phyloP scores from a whole-genome alignment of 1,140 invertebrate species.

The Parapsyche elsis region DNA sequence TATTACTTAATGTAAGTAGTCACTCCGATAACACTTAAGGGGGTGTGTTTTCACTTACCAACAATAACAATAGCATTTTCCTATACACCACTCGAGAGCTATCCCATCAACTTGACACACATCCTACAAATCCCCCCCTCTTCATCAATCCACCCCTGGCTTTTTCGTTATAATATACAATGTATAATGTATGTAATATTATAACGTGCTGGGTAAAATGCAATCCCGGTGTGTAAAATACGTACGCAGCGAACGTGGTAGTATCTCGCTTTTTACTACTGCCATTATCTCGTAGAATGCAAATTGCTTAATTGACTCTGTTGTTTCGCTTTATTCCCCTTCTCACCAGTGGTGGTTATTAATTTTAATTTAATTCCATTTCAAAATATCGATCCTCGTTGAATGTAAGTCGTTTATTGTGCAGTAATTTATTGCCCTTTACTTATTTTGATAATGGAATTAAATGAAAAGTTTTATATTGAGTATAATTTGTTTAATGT shows the following conservation, averaged over 20 bases:
- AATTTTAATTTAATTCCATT: neutral
- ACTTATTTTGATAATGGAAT: no score
- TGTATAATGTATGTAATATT: neutral
- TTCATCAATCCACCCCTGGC: no score
- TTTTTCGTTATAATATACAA: slow-evolving; percentile 8
- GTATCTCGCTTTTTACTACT: neutral
- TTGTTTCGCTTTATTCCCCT: neutral
- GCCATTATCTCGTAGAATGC: neutral
- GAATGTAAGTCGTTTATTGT: no score
- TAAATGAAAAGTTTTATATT: no score
- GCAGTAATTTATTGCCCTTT: no score
- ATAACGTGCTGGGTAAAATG: neutral
- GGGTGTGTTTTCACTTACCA: slow-evolving; percentile 24
- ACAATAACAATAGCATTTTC: slow-evolving; percentile 32
- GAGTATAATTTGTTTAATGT: no score
- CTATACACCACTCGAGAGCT: neutral
- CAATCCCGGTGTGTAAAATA: neutral
- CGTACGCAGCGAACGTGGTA: neutral
- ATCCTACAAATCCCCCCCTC: neutral
- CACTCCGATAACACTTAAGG: neutral
- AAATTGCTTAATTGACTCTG: slow-evolving; percentile 21
- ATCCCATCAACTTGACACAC: slow-evolving; percentile 24
- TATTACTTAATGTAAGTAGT: slow-evolving; percentile 4
- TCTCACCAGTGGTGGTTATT: neutral
- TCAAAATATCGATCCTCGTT: no score